Base-by-base conservation (phyloP, 2,888 invertebrate genomes). In the Adelphocoris suturalis region DNA sequence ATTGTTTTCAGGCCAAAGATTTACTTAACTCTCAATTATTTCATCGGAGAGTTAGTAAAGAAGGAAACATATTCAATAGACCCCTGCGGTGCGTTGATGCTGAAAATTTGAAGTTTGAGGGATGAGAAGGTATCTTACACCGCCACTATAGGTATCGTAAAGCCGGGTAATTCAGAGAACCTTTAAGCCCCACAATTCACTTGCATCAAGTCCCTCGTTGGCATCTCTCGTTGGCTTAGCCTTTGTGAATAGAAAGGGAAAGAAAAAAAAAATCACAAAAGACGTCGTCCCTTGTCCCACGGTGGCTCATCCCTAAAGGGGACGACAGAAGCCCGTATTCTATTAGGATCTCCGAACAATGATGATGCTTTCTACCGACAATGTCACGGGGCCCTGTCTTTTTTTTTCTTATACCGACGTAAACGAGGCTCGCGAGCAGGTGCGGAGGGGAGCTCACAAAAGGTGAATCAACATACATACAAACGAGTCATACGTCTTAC, bases 351-450 rank as follows among this genome's bases (percentile, higher is more conserved):
- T 57, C 16, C 57, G 57, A 57, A 57, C 57, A 57, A 57, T 57
- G 57, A 14, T n/a, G 57, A 37, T 37, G 37, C 52, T 52, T 57
- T 57, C n/a, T 16, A 57, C 57, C 57, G 57, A 57, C 57, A 57
- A 57, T n/a, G 57, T 57, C 57, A 57, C 57, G n/a, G 57, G 57
- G n/a, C n/a, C 16, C 14, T 1, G n/a, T 0, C 19, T 5, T n/a
- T 57, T 16, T n/a, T 16, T n/a, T 37, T 7, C 37, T 37, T 37
- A 37, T 37, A 37, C 57, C 16, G 57, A 57, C 57, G 57, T 57
- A n/a, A 57, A 57, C 57, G 57, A 57, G 57, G n/a, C n/a, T n/a
- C 57, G n/a, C 57, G 57, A 57, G 57, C 57, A 57, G 57, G 57
- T 57, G 57, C 16, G n/a, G 11, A 5, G 57, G 57, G 57, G 57